phyloP scores from a whole-genome alignment of 2,888 invertebrate species.

The Parasteatoda lunata region DNA sequence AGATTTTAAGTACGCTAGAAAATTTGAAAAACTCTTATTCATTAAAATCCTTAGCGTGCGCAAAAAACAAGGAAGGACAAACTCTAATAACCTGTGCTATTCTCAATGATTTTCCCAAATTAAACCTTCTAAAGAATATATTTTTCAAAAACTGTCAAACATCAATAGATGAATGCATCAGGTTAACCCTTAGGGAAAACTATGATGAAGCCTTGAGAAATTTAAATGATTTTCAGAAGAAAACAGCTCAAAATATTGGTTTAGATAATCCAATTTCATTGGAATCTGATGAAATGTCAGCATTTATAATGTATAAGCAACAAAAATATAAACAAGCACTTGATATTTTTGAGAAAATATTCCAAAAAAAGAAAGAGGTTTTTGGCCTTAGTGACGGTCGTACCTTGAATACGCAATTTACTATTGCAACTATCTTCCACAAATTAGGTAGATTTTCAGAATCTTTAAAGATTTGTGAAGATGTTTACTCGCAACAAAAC shows the following conservation, averaged over 20 bases:
- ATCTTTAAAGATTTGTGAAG: not conserved
- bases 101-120: not conserved
- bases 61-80: slow-evolving; percentile 1
- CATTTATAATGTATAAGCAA: not conserved
- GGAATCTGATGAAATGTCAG: not conserved
- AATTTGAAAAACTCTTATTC: not conserved
- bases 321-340: not conserved
- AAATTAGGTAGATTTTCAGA: not conserved
- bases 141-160: not conserved
- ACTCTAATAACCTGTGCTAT: slow-evolving; percentile 17
- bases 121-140: not conserved
- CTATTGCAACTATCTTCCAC: not conserved
- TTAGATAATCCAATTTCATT: not conserved
- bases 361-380: not conserved
- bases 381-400: not conserved
- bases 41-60: not conserved
- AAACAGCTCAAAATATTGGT: not conserved
- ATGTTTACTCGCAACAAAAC: not conserved
- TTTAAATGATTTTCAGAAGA: too few relatives aligned
- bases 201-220: too few relatives aligned
- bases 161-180: too few relatives aligned
- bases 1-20: slow-evolving; percentile 9
- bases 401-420: not conserved
- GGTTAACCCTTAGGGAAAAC: too few relatives aligned
- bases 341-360: not conserved